These are phyloP conservation scores for Drosophila cardini DNA, from an alignment of 1,140 invertebrate species.

Conservation along the genomic window DNA sequence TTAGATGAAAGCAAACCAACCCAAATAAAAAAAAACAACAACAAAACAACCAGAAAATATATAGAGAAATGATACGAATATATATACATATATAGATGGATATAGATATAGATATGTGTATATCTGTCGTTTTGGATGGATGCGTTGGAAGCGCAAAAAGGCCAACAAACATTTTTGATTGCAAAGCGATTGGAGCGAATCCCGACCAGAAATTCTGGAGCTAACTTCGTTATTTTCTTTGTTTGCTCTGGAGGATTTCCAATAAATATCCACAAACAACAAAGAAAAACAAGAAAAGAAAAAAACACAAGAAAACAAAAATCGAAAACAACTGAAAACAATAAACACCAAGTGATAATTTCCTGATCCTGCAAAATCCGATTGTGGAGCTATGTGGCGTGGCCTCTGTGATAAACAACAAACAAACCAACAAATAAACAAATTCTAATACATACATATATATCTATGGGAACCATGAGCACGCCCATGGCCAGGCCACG, in stretches of 20 bases:
- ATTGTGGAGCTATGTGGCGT: not conserved
- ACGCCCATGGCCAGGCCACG: constrained; percentile 2
- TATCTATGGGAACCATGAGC: not conserved
- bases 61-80: no score
- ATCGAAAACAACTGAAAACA: no score
- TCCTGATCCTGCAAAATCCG: not conserved
- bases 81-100: not conserved
- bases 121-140: constrained; percentile 13
- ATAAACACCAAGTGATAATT: not conserved
- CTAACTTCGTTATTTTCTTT: not conserved
- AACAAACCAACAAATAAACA: constrained; percentile 15
- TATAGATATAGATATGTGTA: constrained; percentile 1
- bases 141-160: constrained; percentile 33
- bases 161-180: no score
- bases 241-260: not conserved
- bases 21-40: no score
- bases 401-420: constrained; percentile 19
- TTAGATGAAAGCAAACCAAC: constrained; percentile 19
- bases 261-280: not conserved
- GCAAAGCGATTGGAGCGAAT: not conserved
- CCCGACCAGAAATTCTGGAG: not conserved
- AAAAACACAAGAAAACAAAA: no score
- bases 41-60: not conserved
- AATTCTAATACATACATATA: not conserved
- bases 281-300: not conserved